Conservation (phyloP, 1,140 invertebrate species). For the Atopsyche davidsoni region DNA sequence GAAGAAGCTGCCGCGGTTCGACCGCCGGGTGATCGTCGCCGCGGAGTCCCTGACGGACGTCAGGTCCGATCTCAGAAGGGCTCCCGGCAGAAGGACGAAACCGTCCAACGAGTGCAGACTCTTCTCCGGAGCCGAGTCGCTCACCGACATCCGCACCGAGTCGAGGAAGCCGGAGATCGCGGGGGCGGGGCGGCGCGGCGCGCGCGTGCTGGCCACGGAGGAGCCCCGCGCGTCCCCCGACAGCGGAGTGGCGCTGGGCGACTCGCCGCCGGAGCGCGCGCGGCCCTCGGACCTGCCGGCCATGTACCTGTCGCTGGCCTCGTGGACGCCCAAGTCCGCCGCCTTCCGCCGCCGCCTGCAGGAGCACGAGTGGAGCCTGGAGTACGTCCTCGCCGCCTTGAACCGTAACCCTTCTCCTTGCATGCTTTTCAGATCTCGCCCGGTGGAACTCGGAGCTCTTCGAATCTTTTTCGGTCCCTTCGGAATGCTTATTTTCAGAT, state of each 20-base stretch:
- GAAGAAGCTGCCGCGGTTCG: slow-evolving; percentile 1
- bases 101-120: slow-evolving; percentile 6
- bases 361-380: slow-evolving; percentile 50
- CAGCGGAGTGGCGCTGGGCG: slow-evolving; percentile 37
- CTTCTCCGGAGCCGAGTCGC: slow-evolving; percentile 7
- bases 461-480: too few species aligned
- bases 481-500: too few species aligned
- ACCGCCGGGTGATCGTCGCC: slow-evolving; percentile 5
- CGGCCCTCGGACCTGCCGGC: slow-evolving; percentile 51
- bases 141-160: slow-evolving; percentile 16
- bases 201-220: slow-evolving; percentile 37
- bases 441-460: too few species aligned
- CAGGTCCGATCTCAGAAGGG: slow-evolving; percentile 7
- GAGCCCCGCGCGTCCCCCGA: slow-evolving; percentile 36
- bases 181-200: slow-evolving; percentile 41
- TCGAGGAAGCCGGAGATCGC: background rate
- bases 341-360: slow-evolving; percentile 48
- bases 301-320: slow-evolving; percentile 54
- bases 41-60: slow-evolving; percentile 19
- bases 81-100: background rate
- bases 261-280: slow-evolving; percentile 36
- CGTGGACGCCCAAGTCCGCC: slow-evolving; percentile 58
- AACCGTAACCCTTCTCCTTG: too few species aligned
- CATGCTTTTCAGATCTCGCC: too few species aligned
- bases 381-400: slow-evolving; percentile 38